These are phyloP conservation scores for Drosophila sordidula DNA, from an alignment of 2,888 invertebrate genomes.

Conservation along the genomic window DNA sequence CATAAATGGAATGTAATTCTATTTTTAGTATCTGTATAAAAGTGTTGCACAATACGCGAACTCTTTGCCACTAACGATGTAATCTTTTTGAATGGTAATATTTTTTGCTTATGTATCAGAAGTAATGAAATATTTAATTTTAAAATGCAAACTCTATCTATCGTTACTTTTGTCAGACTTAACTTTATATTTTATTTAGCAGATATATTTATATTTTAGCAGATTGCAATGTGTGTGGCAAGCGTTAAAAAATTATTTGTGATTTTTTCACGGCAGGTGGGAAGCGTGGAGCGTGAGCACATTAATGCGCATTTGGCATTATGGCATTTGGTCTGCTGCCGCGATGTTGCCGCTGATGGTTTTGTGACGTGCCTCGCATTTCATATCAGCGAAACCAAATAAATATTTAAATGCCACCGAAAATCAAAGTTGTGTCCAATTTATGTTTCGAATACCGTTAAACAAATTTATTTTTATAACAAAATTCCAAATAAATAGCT, in stretches of 20 bases:
- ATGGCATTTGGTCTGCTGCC: conserved; percentile 37
- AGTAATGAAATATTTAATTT: too few species aligned
- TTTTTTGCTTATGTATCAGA: too few species aligned
- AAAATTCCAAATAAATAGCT: not conserved
- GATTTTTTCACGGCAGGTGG: conserved; percentile 16
- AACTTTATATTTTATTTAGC: too few species aligned
- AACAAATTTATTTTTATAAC: conserved; percentile 12
- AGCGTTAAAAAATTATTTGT: conserved; percentile 25
- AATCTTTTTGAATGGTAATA: too few species aligned
- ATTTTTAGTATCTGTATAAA: not conserved
- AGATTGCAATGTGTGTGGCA: too few species aligned
- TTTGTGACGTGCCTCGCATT: conserved; percentile 70
- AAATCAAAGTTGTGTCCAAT: conserved; percentile 42
- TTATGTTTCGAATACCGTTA: conserved; percentile 27
- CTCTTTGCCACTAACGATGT: too few species aligned
- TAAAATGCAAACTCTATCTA: too few species aligned
- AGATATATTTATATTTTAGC: too few species aligned
- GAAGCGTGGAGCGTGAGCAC: conserved; percentile 17
- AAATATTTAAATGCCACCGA: conserved; percentile 56
- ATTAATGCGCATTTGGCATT: conserved; percentile 49
- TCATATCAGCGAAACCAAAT: conserved; percentile 48
- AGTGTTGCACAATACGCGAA: not conserved
- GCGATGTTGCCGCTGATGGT: conserved; percentile 55
- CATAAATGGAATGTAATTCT: not conserved
- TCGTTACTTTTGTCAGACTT: too few species aligned